Evolutionary conservation across 2,113 vertebrate species (phyloP).

Genomic region (Hippotragus niger): DNA sequence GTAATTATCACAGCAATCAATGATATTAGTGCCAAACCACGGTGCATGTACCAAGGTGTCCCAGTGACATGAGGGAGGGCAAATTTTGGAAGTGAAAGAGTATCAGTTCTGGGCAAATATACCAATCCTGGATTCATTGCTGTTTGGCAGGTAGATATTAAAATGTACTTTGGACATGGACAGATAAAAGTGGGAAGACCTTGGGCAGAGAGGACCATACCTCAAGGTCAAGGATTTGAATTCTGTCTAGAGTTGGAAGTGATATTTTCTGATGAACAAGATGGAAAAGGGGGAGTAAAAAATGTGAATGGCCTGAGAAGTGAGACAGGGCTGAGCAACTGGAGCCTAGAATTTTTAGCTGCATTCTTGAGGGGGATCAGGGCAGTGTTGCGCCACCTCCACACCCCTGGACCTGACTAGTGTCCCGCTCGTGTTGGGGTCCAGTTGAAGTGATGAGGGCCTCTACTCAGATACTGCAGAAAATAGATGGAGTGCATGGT

Average conservation of each 20-base stretch:
- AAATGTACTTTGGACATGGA: neutral
- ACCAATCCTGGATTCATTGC: neutral
- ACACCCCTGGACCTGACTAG: neutral
- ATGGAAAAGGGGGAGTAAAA: neutral
- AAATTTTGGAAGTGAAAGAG: neutral
- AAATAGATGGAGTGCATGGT: accelerated
- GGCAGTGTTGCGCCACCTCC: accelerated
- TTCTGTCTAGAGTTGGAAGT: neutral
- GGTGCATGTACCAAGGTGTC: accelerated
- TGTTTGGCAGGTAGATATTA: neutral
- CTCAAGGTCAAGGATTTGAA: no score
- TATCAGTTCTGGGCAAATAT: accelerated
- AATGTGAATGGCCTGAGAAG: accelerated
- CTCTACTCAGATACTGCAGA: no score
- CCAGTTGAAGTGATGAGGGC: accelerated
- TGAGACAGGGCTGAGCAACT: accelerated
- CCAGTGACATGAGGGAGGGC: neutral
- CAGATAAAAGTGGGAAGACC: neutral
- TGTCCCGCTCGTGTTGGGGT: accelerated
- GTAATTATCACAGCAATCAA: neutral
- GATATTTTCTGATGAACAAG: neutral
- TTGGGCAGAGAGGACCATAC: accelerated
- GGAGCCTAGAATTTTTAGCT: neutral
- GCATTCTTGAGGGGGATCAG: neutral
- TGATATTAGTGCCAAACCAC: accelerated